These are phyloP conservation scores for Hydrolagus colliei DNA, from an alignment of 2,797 vertebrate genomes.

Conservation along the genomic window DNA sequence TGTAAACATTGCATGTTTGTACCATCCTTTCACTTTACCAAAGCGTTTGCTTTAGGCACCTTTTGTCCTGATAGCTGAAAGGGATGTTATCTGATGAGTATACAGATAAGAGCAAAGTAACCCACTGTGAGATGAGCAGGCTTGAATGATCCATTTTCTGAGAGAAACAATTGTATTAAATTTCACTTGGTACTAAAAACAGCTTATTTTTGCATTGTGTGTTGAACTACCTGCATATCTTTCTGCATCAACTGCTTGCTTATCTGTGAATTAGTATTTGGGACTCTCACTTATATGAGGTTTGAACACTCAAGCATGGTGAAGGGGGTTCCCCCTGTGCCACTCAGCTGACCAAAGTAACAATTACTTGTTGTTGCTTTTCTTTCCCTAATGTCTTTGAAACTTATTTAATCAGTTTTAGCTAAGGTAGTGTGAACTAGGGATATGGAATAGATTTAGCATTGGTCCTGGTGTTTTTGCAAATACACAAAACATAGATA, in stretches of 20 bases:
- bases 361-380: neutral
- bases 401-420: no score
- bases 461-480: neutral
- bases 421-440: neutral
- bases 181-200: neutral
- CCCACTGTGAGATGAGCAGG: slow-evolving; percentile 16
- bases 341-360: no score
- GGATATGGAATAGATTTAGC: neutral
- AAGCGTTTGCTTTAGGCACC: neutral
- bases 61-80: neutral
- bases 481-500: slow-evolving; percentile 12
- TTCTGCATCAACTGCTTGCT: neutral
- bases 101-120: slow-evolving; percentile 15
- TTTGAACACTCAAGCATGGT: no score
- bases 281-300: no score
- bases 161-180: slow-evolving; percentile 8
- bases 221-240: neutral
- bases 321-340: no score
- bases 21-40: neutral
- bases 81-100: slow-evolving; percentile 17
- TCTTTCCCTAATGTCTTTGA: neutral
- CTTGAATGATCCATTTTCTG: slow-evolving; percentile 22
- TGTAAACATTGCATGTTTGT: neutral
- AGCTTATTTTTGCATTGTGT: neutral
- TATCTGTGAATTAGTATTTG: no score